These are phyloP conservation scores for Phalacrocorax carbo DNA, from an alignment of 2,113 vertebrate genomes.

Conservation along the genomic window DNA sequence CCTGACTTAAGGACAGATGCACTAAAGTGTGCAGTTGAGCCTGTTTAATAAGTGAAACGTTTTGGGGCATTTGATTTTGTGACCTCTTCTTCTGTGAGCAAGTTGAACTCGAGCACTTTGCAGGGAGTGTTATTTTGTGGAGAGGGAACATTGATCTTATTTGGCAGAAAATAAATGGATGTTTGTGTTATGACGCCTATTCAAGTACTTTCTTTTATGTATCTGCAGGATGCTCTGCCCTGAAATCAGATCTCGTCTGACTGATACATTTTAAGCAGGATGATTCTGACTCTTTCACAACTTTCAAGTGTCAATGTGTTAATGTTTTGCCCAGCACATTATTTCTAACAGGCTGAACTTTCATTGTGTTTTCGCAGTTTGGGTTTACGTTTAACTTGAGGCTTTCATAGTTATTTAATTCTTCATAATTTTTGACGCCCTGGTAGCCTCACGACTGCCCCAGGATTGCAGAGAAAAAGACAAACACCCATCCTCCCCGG, in stretches of 20 bases:
- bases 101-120: not conserved
- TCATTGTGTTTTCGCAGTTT: slow-evolving; percentile 50
- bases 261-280: slow-evolving; percentile 42
- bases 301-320: slow-evolving; percentile 55
- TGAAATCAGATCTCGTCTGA: not conserved
- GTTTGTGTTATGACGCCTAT: slow-evolving; percentile 21
- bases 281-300: slow-evolving; percentile 38
- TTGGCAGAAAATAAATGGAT: slow-evolving; percentile 54
- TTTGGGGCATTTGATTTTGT: not conserved
- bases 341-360: slow-evolving; percentile 47
- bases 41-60: not conserved
- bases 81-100: not conserved
- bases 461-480: not conserved
- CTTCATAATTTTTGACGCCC: not conserved
- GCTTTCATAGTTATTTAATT: not conserved
- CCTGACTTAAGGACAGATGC: not conserved
- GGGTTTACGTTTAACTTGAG: slow-evolving; percentile 14
- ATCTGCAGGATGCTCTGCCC: slow-evolving; percentile 37
- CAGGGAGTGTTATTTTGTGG: not conserved
- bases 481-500: not conserved
- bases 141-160: slow-evolving; percentile 24
- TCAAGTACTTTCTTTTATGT: not conserved
- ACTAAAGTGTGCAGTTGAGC: not conserved
- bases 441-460: not conserved
- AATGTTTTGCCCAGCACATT: slow-evolving; percentile 58